Base-by-base conservation (phyloP, 2,797 vertebrate species). In the Tolypeutes matacus region DNA sequence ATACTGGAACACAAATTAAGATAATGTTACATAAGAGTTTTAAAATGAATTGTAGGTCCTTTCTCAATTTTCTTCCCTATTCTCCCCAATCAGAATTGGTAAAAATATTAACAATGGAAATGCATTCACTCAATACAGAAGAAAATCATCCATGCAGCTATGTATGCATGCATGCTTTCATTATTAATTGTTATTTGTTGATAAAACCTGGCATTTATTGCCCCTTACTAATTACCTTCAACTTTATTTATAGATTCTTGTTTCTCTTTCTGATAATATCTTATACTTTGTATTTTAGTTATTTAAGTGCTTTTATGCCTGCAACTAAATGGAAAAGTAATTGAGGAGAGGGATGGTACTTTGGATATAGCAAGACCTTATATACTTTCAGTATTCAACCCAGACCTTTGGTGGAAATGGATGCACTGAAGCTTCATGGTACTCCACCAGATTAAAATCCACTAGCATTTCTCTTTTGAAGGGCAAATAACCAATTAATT, bases 61-160 rank as follows among this genome's bases (percentile, higher is more conserved):
- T 56, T 92, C 23, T 60, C 6, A 34, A 17, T 60, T 76, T 84
- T 86, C 39, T 93, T 64, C 51, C 56, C 7, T 70, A 7, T 46
- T 64, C 18, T 49, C 6, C 13, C 27, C 13, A 56, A 15, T 53
- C 46, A 58, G 73, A 85, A 85, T 7, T 83, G 34, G 4, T 49
- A 77, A 31, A 80, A 70, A 10, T 72, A 34, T 65, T 69, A 31
- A 6, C 21, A 93, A n/a, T 94, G 93, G 36, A 81, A 93, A 92
- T 62, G 8, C 7, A 49, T 60, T 46, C 7, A 20, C 0, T 83
- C 18, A 67, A 21, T 86, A 12, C 1, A 86, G 46, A 36, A 95
- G 39, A 17, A 72, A 95, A 56, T 42, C 29, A 85, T 25, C 3
- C 8, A 21, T 34, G 49, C 11, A 20, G 49, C n/a, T 10, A 72